Conservation (phyloP, 2,113 vertebrate species). For the Pristiophorus japonicus region DNA sequence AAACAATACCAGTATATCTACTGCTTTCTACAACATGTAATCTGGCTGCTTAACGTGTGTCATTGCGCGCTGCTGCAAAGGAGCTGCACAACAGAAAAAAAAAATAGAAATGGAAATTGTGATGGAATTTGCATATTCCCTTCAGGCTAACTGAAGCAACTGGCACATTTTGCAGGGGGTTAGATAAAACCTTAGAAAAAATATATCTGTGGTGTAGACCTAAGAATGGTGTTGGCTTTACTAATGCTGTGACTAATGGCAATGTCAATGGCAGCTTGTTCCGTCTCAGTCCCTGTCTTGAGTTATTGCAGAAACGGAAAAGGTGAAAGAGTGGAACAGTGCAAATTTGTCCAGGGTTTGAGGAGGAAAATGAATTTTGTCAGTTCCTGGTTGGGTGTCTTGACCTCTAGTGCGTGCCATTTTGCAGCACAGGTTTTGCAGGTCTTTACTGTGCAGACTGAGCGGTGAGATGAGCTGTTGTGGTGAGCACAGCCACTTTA, state of each 20-base stretch:
- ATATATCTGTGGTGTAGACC: conserved; percentile 39
- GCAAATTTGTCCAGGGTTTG: conserved; percentile 52
- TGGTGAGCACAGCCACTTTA: neutral
- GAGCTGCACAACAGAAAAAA: neutral
- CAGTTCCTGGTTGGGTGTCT: neutral
- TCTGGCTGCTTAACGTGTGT: conserved; percentile 29
- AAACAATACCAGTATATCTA: conserved; percentile 49
- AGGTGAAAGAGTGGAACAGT: conserved; percentile 47
- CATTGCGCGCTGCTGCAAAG: neutral
- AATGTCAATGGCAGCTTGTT: conserved; percentile 30
- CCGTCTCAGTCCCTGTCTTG: conserved; percentile 35
- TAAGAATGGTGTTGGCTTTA: conserved; percentile 40
- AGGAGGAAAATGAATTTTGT: conserved; percentile 41
- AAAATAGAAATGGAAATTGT: conserved; percentile 21
- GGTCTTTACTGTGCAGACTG: conserved; percentile 24
- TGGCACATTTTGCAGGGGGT: conserved; percentile 40
- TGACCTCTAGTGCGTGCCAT: neutral
- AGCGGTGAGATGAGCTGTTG: neutral
- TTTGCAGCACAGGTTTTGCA: neutral
- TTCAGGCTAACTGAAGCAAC: conserved; percentile 42
- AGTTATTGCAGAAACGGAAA: conserved; percentile 40
- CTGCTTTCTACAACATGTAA: conserved; percentile 44
- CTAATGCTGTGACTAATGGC: conserved; percentile 37
- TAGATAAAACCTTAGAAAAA: conserved; percentile 36
- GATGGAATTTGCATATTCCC: conserved; percentile 51